A percentile compares a stretch with the other conserved stretches of the same genome.
Conservation (phyloP, 2,888 invertebrate genomes). For the Pterostichus madidus region DNA sequence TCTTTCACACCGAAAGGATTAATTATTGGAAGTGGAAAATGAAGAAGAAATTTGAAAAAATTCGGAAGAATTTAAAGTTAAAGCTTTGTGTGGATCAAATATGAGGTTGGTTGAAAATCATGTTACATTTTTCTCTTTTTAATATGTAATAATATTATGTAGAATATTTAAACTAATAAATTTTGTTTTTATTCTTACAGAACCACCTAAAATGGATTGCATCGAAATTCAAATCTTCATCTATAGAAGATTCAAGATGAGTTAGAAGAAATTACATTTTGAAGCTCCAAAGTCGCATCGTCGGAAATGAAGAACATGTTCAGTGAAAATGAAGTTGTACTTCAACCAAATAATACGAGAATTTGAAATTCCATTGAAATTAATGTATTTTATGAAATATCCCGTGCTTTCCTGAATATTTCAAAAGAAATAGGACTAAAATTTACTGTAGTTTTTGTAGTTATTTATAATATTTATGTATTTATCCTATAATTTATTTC, state of each 20-base stretch:
- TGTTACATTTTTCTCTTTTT: neutral
- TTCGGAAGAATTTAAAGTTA: neutral
- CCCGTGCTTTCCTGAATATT: constrained; percentile 6
- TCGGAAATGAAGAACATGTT: neutral
- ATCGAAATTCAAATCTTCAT: neutral
- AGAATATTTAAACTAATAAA: constrained; percentile 14
- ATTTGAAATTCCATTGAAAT: constrained; percentile 12
- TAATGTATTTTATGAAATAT: constrained; percentile 7
- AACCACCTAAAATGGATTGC: constrained; percentile 9
- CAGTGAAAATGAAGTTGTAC: neutral
- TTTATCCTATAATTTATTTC: constrained; percentile 36
- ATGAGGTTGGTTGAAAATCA: constrained; percentile 21
- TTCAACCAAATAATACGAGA: neutral
- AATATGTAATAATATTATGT: neutral
- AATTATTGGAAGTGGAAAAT: constrained; percentile 60
- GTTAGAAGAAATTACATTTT: neutral
- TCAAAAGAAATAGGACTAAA: neutral
- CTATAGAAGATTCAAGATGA: neutral
- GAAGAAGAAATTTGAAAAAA: constrained; percentile 32
- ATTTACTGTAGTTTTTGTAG: neutral
- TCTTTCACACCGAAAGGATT: constrained; percentile 61
- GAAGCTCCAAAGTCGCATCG: constrained; percentile 5
- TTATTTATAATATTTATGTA: constrained; percentile 50
- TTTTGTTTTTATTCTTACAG: constrained; percentile 32
- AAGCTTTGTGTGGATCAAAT: constrained; percentile 17